Base-by-base conservation (phyloP, 1,140 invertebrate species). In the Dryas iulia region DNA sequence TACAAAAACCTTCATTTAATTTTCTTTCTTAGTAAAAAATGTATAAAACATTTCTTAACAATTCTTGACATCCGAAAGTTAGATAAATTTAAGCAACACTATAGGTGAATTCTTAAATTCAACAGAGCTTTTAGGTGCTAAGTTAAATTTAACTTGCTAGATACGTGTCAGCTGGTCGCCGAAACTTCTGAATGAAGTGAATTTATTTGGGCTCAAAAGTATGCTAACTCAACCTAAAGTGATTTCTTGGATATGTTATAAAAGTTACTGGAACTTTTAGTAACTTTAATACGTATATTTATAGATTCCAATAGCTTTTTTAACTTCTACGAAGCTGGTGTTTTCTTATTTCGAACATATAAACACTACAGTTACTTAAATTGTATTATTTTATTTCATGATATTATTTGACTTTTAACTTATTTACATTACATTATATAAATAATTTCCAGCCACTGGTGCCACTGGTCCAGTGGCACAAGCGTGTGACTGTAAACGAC, bases 171-270 rank as follows among this genome's bases (percentile, higher is more conserved):
- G 60, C 39, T 54, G 60, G 31, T 25, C 54, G 54, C 21, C 30
- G 6, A 53, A 23, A 58, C 8, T 54, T 65, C 30, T 2, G 52
- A 28, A 65, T 65, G 63, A 65, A 65, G 63, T 65, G 67, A 63
- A 69, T 69, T 69, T 69, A 63, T 69, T 69, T 30, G 24, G 30
- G 53, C 26, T 56, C 31, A 21, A 31, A 35, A 65, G 63, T 58
- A 58, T 58, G 63, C 33, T 39, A 47, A 65, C 63, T 31, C 54
- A 58, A 65, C 66, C 25, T 52, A 57, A 62, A 69, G 67, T 69
- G 60, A 69, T 69, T 69, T 59, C 67, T 58, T 69, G 54, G 61
- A 69, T 69, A 69, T 62, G 18, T 8, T 47, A 47, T 21, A 18
- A 7, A 47, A 47, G 14, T 47, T 10, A 2, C 39, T 47, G 8